Evolutionary conservation across 37 sponge, comb jelly and placozoan species (phyloP), one percentile per base, ranked within the genome.

Genomic region (Tethya wilhelma): DNA sequence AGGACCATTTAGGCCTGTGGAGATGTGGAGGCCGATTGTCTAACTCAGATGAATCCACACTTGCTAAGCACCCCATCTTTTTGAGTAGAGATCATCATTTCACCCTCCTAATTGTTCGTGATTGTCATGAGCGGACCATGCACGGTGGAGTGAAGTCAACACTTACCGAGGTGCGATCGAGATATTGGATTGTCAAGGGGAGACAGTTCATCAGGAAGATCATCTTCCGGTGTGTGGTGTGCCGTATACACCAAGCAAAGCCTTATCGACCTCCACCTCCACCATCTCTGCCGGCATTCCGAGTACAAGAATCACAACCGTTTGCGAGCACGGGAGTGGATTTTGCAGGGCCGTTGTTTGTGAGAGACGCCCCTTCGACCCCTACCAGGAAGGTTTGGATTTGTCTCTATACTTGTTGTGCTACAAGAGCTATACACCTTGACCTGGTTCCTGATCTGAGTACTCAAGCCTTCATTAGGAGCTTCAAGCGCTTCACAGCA

Each of bases 11-110:
- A n/a, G 78, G 78, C 38, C 17, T 64, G 17, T 45, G 44, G 78
- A n/a, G 65, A 77, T 77, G 78, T 77, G 65, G 65, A 42, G 78
- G 78, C 64, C 60, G 78, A 59, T 32, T 77, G 53, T 38, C 17
- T 25, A 77, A 77, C 37, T 30, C 78, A 38, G 56, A 32, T 0
- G 20, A 25, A 7, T 38, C 43, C 14, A 26, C 29, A 38, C 3
- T 29, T 22, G 42, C 73, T 34, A 71, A 56, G 38, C 81, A 81
- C 43, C 81, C 81, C 25, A 70, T 69, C 12, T 23, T 70, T 19
- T 42, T 81, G 40, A 29, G 32, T 20, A 71, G 34, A 20, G 59
- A 55, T 25, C 72, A 81, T 63, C 81, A 69, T 62, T 14, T 81
- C 25, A 81, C 83, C 32, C 36, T 46, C 31, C 64, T 82, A 37